phyloP scores from a whole-genome alignment of 2,797 vertebrate species.

The Amniataba percoides region DNA sequence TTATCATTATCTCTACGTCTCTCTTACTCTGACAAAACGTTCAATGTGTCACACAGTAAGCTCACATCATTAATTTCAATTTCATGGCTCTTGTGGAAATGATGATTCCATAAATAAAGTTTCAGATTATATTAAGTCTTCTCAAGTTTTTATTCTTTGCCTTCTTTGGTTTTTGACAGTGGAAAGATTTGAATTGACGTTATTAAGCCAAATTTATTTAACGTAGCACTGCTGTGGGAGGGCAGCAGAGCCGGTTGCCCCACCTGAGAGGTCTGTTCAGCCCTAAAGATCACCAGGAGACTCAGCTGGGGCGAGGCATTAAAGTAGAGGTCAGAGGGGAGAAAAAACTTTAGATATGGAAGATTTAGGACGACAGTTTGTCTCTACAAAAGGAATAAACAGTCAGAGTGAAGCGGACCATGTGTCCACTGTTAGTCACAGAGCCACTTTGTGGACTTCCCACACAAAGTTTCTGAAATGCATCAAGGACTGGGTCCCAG shows the following conservation, averaged over 20 bases:
- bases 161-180: no score
- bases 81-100: no score
- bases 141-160: no score
- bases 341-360: neutral
- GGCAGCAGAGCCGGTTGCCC: neutral
- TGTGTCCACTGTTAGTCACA: neutral
- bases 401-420: neutral
- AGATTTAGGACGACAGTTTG: neutral
- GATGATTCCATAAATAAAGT: no score
- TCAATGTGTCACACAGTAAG: no score
- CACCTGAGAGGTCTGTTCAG: neutral
- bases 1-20: no score
- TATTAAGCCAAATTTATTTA: no score
- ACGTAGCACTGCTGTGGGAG: neutral
- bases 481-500: neutral
- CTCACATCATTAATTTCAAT: no score
- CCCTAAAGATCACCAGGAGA: neutral
- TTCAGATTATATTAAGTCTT: no score
- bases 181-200: no score
- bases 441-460: neutral
- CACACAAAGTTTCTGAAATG: neutral
- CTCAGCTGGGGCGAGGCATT: neutral
- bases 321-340: neutral
- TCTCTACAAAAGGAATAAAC: neutral
- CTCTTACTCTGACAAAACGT: no score